Evolutionary conservation across 1,140 invertebrate species (phyloP).

Genomic region (Diachasmimorpha longicaudata): DNA sequence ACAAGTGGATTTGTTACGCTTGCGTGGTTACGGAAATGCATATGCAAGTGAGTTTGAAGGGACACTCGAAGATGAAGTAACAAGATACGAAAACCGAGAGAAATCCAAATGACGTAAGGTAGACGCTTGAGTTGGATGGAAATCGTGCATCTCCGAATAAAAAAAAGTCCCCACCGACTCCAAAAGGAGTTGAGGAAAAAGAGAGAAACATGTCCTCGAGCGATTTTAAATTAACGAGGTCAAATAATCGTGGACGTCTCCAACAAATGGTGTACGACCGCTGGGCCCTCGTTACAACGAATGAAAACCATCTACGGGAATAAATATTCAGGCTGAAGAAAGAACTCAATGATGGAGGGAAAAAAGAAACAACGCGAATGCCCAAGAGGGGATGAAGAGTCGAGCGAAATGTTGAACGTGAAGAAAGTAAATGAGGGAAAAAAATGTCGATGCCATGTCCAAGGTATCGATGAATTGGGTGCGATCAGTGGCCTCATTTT

Average conservation of each 20-base stretch:
- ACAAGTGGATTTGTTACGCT: constrained; percentile 33
- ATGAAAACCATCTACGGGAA: background rate
- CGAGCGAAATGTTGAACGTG: background rate
- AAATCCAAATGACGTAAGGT: background rate
- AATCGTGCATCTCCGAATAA: background rate
- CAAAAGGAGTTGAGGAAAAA: background rate
- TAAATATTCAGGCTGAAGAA: constrained; percentile 18
- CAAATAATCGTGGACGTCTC: constrained; percentile 2
- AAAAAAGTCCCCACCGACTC: background rate
- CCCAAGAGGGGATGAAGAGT: background rate
- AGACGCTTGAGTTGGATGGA: background rate
- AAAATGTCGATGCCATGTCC: constrained; percentile 3
- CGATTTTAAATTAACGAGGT: constrained; percentile 11
- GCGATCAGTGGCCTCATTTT: constrained; percentile 20
- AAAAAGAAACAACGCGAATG: background rate
- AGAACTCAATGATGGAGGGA: background rate
- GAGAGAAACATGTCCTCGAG: background rate
- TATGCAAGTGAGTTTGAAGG: constrained; percentile 21
- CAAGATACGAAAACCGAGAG: constrained; percentile 23
- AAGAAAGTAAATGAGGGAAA: constrained; percentile 19
- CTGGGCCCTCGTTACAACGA: background rate
- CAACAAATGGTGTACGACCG: constrained; percentile 6
- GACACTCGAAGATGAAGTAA: constrained; percentile 27
- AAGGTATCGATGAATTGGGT: background rate
- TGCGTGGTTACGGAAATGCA: constrained; percentile 29